A percentile compares a stretch with the other conserved stretches of the same genome.
Evolutionary conservation across 2,797 vertebrate species (phyloP).

Genomic region (Ceryle rudis): DNA sequence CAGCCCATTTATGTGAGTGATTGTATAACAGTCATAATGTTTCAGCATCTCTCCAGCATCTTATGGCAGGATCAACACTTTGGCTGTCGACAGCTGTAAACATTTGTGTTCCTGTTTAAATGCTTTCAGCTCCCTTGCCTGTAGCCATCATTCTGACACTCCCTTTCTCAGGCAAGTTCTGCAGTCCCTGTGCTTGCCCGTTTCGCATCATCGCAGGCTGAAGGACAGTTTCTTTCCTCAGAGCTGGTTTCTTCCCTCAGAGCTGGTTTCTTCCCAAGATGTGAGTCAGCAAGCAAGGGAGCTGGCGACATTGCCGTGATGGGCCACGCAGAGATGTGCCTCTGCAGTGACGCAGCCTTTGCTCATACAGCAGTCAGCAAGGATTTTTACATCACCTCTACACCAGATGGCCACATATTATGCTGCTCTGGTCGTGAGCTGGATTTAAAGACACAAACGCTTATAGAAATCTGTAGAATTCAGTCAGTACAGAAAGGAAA

Average conservation of each 20-base stretch:
- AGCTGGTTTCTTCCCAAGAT: neutral
- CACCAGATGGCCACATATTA: conserved; percentile 60
- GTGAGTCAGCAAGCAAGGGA: conserved; percentile 10
- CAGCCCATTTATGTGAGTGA: neutral
- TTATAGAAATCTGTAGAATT: neutral
- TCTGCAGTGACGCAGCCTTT: conserved; percentile 2
- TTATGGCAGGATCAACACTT: neutral
- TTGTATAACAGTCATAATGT: neutral
- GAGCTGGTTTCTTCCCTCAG: neutral
- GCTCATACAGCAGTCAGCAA: neutral
- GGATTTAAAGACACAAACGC: neutral
- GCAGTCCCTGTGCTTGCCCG: neutral
- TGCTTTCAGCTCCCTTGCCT: neutral
- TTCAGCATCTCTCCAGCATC: neutral
- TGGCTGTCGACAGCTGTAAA: neutral
- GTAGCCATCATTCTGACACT: neutral
- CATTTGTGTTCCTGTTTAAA: neutral
- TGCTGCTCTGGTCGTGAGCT: neutral
- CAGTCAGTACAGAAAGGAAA: neutral
- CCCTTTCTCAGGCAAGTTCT: neutral
- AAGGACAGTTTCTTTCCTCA: neutral
- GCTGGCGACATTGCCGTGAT: neutral
- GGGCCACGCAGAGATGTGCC: neutral
- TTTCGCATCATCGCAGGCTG: neutral
- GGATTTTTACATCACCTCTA: neutral